Conservation (phyloP, 2,797 vertebrate species). For the Calcarius lapponicus region DNA sequence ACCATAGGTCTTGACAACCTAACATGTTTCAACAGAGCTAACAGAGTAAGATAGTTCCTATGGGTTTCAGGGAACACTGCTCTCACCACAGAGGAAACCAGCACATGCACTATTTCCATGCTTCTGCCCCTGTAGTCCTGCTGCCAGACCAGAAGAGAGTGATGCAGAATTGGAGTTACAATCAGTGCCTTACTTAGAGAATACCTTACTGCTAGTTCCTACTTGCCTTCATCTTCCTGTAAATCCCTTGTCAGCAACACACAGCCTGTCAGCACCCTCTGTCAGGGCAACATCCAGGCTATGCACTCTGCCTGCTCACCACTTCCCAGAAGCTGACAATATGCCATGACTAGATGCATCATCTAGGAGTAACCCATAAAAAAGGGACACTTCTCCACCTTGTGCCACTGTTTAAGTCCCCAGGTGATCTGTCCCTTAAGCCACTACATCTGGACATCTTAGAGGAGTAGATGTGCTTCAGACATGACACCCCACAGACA, state of each 20-base stretch:
- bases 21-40: not conserved
- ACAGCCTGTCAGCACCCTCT: not conserved
- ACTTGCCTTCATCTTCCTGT: not conserved
- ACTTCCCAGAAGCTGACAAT: not conserved
- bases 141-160: not conserved
- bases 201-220: not conserved
- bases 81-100: not conserved
- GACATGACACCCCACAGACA: not conserved
- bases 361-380: not conserved
- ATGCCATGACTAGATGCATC: too few relatives aligned
- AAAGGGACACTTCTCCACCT: not conserved
- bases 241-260: not conserved
- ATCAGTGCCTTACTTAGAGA: not conserved
- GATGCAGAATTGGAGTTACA: not conserved
- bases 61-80: not conserved
- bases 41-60: not conserved
- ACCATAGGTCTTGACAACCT: not conserved
- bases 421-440: not conserved
- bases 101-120: rapidly evolving
- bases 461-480: not conserved
- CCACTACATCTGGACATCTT: not conserved
- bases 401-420: not conserved
- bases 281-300: not conserved
- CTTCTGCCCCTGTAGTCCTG: not conserved
- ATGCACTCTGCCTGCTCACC: not conserved